phyloP scores from a whole-genome alignment of 2,888 invertebrate species.

The Himalopsyche japonica region DNA sequence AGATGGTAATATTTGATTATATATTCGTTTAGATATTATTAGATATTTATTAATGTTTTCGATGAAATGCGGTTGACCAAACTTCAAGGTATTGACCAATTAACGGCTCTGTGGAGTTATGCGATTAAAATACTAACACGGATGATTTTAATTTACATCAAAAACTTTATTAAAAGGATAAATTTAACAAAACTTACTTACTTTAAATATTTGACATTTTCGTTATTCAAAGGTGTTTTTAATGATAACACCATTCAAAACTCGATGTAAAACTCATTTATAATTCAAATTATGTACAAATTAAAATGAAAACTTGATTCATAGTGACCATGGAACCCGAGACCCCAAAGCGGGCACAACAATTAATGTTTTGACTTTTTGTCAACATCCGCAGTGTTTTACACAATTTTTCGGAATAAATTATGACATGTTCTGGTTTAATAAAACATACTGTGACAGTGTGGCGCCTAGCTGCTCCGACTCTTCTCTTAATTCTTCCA shows the following conservation, averaged over 20 bases:
- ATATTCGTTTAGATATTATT: no score
- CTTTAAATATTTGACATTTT: no score
- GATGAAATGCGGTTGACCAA: no score
- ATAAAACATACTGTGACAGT: background rate
- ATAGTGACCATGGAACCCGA: background rate
- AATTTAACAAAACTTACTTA: no score
- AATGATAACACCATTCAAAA: background rate
- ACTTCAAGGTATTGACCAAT: no score
- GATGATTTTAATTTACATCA: no score
- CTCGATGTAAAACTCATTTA: background rate
- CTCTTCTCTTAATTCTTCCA: background rate
- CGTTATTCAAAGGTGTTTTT: no score
- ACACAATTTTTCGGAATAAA: background rate
- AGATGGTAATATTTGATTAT: no score
- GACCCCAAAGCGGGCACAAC: background rate
- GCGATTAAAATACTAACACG: no score
- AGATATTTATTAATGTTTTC: no score
- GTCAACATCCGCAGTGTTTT: background rate
- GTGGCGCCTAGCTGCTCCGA: background rate
- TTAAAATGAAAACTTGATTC: background rate
- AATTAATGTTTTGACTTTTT: background rate
- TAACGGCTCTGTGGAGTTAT: no score
- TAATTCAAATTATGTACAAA: background rate
- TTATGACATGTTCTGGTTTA: background rate
- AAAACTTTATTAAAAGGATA: no score